These are phyloP conservation scores for Hemitrygon akajei DNA, from an alignment of 2,797 vertebrate genomes.

Conservation along the genomic window DNA sequence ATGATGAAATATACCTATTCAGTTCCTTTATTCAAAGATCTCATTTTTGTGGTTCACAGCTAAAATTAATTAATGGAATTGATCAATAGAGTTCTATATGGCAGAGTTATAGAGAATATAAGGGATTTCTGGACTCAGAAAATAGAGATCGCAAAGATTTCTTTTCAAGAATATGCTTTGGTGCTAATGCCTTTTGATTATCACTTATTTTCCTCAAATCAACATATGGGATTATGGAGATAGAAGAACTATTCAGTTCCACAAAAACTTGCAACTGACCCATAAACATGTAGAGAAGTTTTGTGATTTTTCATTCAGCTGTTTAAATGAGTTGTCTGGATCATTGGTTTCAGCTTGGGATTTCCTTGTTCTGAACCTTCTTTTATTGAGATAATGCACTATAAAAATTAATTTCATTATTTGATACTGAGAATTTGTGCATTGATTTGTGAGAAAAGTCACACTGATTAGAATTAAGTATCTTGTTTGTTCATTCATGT, in stretches of 20 bases:
- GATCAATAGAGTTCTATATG: background rate
- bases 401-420: background rate
- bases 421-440: background rate
- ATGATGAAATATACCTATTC: background rate
- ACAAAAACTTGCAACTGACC: background rate
- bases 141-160: background rate
- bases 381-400: background rate
- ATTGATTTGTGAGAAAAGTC: background rate
- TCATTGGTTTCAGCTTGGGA: background rate
- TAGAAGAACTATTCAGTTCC: background rate
- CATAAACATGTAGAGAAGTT: background rate
- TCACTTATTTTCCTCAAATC: background rate
- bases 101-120: background rate
- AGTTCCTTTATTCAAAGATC: background rate
- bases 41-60: background rate
- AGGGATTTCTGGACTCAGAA: background rate
- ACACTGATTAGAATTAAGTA: background rate
- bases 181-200: background rate
- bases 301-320: slow-evolving; percentile 10
- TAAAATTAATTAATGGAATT: background rate
- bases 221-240: background rate
- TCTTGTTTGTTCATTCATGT: background rate
- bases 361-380: background rate
- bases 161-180: background rate
- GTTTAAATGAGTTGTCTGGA: background rate